Evolutionary conservation across 2,797 vertebrate species (phyloP).

Genomic region (Chlorospingus semifuscus): DNA sequence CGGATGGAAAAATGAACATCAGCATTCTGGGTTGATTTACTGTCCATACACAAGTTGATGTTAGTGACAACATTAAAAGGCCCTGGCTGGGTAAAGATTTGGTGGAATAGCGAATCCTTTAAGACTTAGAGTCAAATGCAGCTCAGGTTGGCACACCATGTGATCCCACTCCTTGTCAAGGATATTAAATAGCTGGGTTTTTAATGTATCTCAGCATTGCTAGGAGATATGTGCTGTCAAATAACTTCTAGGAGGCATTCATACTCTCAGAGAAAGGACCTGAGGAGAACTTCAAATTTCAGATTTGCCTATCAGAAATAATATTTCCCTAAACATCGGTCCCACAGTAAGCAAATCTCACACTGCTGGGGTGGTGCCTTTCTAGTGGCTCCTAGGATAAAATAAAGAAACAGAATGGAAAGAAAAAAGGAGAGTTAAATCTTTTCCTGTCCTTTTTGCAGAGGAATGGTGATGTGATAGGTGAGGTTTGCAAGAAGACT

Average conservation of each 20-base stretch:
- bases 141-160: background rate
- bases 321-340: background rate
- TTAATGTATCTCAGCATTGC: background rate
- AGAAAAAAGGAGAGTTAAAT: background rate
- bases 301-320: background rate
- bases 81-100: background rate
- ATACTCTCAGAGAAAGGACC: background rate
- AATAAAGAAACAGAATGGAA: background rate
- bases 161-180: background rate
- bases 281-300: background rate
- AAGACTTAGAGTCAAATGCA: background rate
- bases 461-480: background rate
- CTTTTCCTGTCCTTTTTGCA: background rate
- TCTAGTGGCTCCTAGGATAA: background rate
- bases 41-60: background rate
- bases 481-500: background rate
- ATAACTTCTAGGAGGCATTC: background rate
- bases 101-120: background rate
- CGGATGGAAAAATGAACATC: background rate
- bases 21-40: background rate
- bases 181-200: background rate
- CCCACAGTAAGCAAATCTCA: background rate
- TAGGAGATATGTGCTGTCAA: background rate
- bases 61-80: background rate
- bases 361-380: rapidly evolving